Conservation (phyloP, 1,140 invertebrate genomes). For the Magallana gigas region DNA sequence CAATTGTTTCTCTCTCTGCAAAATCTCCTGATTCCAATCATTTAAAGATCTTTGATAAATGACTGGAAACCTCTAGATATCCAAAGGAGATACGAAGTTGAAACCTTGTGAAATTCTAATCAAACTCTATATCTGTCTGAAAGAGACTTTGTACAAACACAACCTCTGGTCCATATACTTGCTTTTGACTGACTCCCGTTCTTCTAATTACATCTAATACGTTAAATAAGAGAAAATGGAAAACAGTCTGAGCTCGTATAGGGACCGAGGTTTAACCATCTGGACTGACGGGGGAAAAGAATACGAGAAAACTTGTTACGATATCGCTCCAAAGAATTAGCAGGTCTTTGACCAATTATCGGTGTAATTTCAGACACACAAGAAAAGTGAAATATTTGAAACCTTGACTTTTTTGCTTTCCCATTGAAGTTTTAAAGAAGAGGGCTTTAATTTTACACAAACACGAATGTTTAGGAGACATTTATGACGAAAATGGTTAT, state of each 20-base stretch:
- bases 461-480: neutral
- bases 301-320: neutral
- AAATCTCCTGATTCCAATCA: slow-evolving; percentile 3
- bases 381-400: slow-evolving; percentile 29
- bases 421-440: neutral
- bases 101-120: slow-evolving; percentile 28
- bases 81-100: neutral
- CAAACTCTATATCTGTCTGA: slow-evolving; percentile 12
- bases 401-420: neutral
- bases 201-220: neutral
- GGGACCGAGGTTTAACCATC: slow-evolving; percentile 8
- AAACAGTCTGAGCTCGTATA: neutral
- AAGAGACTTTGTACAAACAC: neutral
- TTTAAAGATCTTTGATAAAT: slow-evolving; percentile 13
- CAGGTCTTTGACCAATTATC: neutral
- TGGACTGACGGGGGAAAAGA: neutral
- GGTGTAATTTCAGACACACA: neutral
- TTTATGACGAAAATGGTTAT: neutral
- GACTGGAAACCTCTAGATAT: neutral
- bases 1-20: slow-evolving; percentile 14
- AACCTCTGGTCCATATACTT: neutral
- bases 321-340: neutral
- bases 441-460: neutral
- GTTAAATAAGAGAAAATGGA: neutral
- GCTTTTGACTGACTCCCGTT: neutral